These are phyloP conservation scores for Archilochus colubris DNA, from an alignment of 2,113 vertebrate genomes.

Conservation along the genomic window DNA sequence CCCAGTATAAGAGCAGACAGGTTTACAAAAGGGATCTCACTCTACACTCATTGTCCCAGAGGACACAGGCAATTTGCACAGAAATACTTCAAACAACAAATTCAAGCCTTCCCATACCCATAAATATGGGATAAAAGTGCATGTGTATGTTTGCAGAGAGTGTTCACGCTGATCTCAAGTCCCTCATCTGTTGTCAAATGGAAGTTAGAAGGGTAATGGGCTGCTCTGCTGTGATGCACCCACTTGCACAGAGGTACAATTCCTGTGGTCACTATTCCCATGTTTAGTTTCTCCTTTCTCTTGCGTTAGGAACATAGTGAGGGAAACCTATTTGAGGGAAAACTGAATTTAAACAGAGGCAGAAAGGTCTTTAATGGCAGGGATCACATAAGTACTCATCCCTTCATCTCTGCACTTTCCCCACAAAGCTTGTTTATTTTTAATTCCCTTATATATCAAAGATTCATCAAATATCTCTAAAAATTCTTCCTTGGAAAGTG, in stretches of 20 bases:
- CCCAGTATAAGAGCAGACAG: not conserved
- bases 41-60: not conserved
- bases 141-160: not conserved
- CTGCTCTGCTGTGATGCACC: accelerated
- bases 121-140: not conserved
- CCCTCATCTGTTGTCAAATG: not conserved
- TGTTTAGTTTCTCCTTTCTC: not conserved
- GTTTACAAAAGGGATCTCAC: not conserved
- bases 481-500: not conserved
- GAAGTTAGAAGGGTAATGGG: not conserved
- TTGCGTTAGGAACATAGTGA: not conserved
- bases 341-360: not conserved
- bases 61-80: not conserved
- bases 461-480: not conserved
- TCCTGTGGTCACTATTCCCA: not conserved
- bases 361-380: not conserved
- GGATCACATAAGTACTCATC: not conserved
- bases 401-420: not conserved
- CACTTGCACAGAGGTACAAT: not conserved
- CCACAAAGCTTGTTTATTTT: not conserved
- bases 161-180: not conserved
- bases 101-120: not conserved
- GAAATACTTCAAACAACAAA: not conserved
- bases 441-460: not conserved
- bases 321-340: accelerated